Evolutionary conservation across 1,140 invertebrate species (phyloP), one percentile per base, ranked within the genome.

Genomic region (Drosophila gunungcola): DNA sequence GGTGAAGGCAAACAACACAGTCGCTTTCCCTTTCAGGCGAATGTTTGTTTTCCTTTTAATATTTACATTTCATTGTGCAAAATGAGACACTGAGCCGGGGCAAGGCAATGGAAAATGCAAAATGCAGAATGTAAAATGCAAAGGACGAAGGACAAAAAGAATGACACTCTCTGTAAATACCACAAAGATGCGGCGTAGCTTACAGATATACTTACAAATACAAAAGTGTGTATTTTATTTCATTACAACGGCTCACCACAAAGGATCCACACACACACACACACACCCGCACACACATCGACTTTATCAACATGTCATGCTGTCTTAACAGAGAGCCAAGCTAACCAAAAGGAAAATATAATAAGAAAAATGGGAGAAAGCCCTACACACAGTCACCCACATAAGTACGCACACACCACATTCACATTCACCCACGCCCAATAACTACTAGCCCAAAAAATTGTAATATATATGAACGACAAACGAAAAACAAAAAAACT

Each of bases 51-150:
- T 41, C 70, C 77, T 78, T 70, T 73, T 76, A 79, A 81, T 85
- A 85, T 85, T 85, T 81, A 78, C 78, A 86, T 86, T 86, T 86
- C 78, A 86, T 82, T 86, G 69, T 81, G 74, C 49, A 58, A 75
- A 73, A 73, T 58, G 58, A 72, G 68, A 82, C 80, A 78, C 61
- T 65, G 80, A 73, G 76, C 65, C 61, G 57, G 41, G 67, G 73
- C 60, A 79, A 48, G 54, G 57, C 60, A 80, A 82, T 80, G 60
- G 61, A 77, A 80, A 77, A 85, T 80, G 60, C 64, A 77, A 80
- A 77, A 85, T 77, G 62, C 77, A 82, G 46, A 73, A 53, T 60
- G 25, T 36, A 11, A 58, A 45, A 54, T 34, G 45, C 64, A 68
- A 51, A 51, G 49, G 27, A 70, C 34, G 42, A 38, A 41, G 48